Percentiles rank a stretch among this genome's conserved stretches.
Conservation (phyloP, 2,888 invertebrate species). For the Diarsia dahlii region DNA sequence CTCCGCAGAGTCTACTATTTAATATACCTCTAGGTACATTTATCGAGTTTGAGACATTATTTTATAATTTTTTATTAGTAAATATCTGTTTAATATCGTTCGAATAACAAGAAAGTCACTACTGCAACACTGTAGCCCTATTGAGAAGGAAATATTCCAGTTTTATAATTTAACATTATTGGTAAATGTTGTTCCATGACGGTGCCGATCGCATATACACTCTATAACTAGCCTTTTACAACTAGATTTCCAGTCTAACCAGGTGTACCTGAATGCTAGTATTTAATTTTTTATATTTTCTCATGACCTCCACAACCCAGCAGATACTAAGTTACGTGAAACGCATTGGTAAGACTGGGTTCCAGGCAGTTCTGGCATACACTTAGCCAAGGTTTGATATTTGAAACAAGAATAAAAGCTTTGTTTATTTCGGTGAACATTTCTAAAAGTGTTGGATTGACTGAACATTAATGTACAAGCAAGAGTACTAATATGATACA, state of each 20-base stretch:
- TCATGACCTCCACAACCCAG: not conserved
- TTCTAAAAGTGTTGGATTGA: not conserved
- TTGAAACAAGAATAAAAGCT: not conserved
- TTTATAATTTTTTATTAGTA: not conserved
- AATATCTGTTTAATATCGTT: not conserved
- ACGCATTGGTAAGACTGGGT: too few species aligned
- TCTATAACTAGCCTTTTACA: not conserved
- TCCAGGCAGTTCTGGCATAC: not conserved
- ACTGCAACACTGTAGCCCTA: not conserved
- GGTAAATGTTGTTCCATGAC: not conserved
- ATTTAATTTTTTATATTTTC: not conserved
- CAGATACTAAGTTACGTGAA: not conserved
- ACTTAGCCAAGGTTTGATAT: not conserved
- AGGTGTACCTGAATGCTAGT: not conserved
- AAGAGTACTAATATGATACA: not conserved
- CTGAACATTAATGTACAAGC: not conserved
- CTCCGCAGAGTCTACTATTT: too few species aligned
- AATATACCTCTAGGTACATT: not conserved
- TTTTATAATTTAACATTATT: not conserved
- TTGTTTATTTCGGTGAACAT: not conserved
- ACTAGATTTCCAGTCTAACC: not conserved
- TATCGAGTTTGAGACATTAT: not conserved
- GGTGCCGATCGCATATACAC: not conserved
- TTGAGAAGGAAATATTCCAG: not conserved
- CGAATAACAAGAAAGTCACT: not conserved